Evolutionary conservation across 2,888 invertebrate species (phyloP).

Genomic region (Mythimna pallens): DNA sequence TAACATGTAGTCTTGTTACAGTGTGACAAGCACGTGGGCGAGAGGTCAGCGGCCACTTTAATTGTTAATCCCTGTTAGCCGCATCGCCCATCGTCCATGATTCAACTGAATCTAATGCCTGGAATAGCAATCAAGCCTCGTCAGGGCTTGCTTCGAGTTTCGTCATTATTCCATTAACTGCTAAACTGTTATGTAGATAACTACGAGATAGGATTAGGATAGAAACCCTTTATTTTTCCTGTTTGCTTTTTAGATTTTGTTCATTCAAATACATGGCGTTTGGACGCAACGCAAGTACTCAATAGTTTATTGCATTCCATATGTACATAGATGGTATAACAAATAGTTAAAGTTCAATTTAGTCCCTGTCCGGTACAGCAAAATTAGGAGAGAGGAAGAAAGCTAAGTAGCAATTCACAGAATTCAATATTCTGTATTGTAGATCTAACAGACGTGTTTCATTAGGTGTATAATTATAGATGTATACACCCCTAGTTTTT

Average conservation of each 20-base stretch:
- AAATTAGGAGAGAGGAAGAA: no score
- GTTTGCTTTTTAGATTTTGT: background rate
- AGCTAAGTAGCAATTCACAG: no score
- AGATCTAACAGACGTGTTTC: no score
- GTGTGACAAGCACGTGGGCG: constrained; percentile 62
- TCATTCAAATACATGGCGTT: no score
- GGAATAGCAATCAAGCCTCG: constrained; percentile 62
- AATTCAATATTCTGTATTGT: no score
- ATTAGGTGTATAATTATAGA: no score
- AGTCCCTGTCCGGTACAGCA: no score
- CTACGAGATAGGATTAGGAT: constrained; percentile 5
- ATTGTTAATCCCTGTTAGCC: constrained; percentile 67
- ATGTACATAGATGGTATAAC: no score
- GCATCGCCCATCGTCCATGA: constrained; percentile 45
- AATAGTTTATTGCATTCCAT: no score
- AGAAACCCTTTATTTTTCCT: constrained; percentile 20
- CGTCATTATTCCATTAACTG: constrained; percentile 55
- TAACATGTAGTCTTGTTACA: constrained; percentile 24
- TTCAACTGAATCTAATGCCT: constrained; percentile 59
- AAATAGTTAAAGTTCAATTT: no score
- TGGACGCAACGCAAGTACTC: no score
- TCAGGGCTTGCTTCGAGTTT: constrained; percentile 12
- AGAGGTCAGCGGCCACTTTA: constrained; percentile 68
- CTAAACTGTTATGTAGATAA: constrained; percentile 23
- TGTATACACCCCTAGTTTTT: no score